phyloP scores from a whole-genome alignment of 2,797 vertebrate genomes.

The Rallus crepitans region DNA sequence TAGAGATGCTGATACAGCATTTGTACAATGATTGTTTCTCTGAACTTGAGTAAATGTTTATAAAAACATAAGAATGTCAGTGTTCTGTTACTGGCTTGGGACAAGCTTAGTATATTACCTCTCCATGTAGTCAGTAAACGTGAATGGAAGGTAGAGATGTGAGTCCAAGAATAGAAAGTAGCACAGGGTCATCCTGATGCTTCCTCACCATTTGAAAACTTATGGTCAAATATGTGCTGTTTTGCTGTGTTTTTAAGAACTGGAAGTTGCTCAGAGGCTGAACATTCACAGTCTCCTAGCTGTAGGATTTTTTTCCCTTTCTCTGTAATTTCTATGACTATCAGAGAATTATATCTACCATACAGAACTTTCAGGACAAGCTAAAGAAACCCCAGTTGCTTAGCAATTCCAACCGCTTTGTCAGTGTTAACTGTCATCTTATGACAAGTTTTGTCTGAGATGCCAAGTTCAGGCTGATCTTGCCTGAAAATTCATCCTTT shows the following conservation, averaged over 20 bases:
- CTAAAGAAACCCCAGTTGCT: background rate
- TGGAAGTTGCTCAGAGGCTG: background rate
- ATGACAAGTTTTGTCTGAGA: background rate
- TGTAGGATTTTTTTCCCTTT: background rate
- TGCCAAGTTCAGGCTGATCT: background rate
- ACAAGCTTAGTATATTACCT: background rate
- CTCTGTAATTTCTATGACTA: background rate
- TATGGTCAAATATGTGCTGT: background rate
- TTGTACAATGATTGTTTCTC: background rate
- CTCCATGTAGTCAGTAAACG: background rate
- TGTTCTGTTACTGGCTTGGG: background rate
- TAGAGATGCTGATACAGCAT: background rate
- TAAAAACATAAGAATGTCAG: background rate
- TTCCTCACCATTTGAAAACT: background rate
- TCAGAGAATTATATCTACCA: background rate
- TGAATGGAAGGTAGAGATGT: too few relatives aligned
- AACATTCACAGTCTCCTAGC: rapidly evolving
- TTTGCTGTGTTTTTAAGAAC: background rate
- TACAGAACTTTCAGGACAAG: background rate
- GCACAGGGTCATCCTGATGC: background rate
- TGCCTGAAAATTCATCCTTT: background rate
- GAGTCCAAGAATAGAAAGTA: background rate
- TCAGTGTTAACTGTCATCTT: background rate
- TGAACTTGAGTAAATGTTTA: background rate
- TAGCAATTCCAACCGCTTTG: background rate